phyloP scores from a whole-genome alignment of 2,797 vertebrate genomes.

The Phalloptychus januarius region DNA sequence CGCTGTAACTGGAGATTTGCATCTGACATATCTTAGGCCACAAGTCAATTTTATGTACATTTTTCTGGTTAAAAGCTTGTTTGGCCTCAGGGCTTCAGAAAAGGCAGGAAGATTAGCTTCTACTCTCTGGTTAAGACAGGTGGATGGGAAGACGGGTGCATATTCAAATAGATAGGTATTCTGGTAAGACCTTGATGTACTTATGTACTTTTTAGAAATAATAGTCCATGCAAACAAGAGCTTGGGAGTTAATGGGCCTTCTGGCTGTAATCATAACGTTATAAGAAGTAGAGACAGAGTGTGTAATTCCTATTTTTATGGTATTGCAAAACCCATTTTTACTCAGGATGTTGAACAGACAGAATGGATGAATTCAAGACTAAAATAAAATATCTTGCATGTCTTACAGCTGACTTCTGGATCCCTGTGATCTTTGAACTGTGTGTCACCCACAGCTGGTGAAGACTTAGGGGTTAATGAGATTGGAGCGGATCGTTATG shows the following conservation, averaged over 20 bases:
- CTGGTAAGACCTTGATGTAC: background rate
- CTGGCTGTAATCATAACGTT: background rate
- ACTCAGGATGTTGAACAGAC: background rate
- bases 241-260: background rate
- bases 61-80: constrained; percentile 3
- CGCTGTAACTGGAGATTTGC: constrained; percentile 14
- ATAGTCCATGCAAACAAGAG: background rate
- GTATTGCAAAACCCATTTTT: background rate
- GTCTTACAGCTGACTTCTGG: background rate
- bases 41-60: constrained; percentile 17
- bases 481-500: background rate
- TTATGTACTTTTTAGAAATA: background rate
- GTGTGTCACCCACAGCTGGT: background rate
- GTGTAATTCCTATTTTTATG: background rate
- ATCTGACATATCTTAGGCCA: constrained; percentile 18
- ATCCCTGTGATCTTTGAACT: background rate
- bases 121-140: background rate
- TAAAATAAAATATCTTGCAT: background rate
- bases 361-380: background rate
- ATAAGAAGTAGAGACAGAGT: background rate
- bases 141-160: background rate
- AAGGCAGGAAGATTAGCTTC: background rate
- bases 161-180: background rate
- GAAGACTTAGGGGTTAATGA: background rate
- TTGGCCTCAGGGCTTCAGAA: background rate